These are phyloP conservation scores for Odontophorus gujanensis DNA, from an alignment of 2,113 vertebrate species.

Conservation along the genomic window DNA sequence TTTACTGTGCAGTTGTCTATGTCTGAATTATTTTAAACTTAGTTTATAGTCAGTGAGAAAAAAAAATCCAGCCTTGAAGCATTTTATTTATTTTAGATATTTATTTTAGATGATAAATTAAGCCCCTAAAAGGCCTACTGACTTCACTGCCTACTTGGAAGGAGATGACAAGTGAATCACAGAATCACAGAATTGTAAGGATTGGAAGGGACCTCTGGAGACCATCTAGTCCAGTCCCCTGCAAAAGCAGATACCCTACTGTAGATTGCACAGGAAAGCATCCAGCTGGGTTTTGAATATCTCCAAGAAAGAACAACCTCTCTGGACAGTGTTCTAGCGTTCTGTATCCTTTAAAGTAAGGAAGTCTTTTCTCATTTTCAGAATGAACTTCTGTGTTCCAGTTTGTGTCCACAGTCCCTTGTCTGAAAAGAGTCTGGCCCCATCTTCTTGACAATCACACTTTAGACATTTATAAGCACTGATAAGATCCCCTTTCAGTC, in stretches of 20 bases:
- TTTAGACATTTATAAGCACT: not conserved
- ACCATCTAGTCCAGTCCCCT: not conserved
- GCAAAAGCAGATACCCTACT: not conserved
- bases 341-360: no score
- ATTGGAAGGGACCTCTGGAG: not conserved
- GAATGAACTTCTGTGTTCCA: not conserved
- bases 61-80: not conserved
- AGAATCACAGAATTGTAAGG: not conserved
- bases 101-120: not conserved
- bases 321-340: no score
- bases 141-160: not conserved
- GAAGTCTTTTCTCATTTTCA: no score
- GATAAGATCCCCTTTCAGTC: not conserved
- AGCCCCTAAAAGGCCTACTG: not conserved
- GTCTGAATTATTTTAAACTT: not conserved
- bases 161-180: not conserved
- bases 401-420: not conserved
- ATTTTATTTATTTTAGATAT: not conserved
- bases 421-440: not conserved
- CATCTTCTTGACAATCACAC: not conserved
- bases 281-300: no score
- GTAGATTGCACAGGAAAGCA: no score
- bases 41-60: not conserved
- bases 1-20: not conserved
- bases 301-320: no score